Evolutionary conservation across 2,113 vertebrate species (phyloP).

Genomic region (Toxotes jaculatrix): DNA sequence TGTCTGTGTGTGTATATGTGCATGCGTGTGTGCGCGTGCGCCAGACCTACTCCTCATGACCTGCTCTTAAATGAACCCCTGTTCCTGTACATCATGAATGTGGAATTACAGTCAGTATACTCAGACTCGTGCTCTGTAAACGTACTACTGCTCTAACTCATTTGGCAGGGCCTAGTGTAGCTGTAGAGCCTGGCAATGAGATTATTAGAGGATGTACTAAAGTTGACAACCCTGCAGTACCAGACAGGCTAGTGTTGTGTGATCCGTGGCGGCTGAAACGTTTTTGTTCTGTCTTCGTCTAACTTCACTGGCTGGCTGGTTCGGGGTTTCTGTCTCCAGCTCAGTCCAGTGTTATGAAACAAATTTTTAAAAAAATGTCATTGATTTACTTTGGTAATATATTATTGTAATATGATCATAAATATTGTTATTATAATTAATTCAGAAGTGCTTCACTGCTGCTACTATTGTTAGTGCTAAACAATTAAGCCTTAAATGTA

Average conservation of each 20-base stretch:
- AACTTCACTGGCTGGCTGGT: constrained; percentile 49
- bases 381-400: constrained; percentile 83
- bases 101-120: constrained; percentile 67
- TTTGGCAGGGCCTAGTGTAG: constrained; percentile 32
- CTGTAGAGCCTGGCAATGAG: constrained; percentile 56
- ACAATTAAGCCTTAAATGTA: constrained; percentile 89
- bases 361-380: constrained; percentile 55
- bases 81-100: constrained; percentile 73
- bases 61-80: constrained; percentile 48
- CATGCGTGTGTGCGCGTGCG: not conserved
- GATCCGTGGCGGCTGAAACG: constrained; percentile 47
- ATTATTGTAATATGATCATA: constrained; percentile 82
- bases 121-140: constrained; percentile 61
- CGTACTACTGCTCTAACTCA: constrained; percentile 67
- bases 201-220: constrained; percentile 42
- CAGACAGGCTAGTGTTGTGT: constrained; percentile 53
- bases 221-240: constrained; percentile 54
- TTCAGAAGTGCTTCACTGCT: constrained; percentile 89
- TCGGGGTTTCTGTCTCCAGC: constrained; percentile 45
- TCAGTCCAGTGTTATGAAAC: constrained; percentile 58
- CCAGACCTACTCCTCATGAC: constrained; percentile 44
- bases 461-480: constrained; percentile 88
- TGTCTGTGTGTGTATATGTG: not conserved
- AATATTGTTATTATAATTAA: constrained; percentile 82
- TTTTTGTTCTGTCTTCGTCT: constrained; percentile 37